Conservation (phyloP, 1,140 invertebrate genomes). For the Anadara kagoshimensis region DNA sequence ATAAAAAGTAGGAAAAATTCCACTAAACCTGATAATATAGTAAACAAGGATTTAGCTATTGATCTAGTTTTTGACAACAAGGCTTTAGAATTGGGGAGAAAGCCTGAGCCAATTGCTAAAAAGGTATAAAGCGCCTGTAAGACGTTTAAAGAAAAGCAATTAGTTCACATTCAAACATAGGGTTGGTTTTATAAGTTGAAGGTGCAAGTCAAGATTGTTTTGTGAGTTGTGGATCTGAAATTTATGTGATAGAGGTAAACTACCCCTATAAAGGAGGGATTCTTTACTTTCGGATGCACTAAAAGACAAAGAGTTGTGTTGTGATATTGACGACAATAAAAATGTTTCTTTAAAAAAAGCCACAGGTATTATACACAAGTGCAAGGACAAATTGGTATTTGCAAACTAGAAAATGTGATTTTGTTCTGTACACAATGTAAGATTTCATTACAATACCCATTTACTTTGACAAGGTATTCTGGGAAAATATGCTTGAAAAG, state of each 20-base stretch:
- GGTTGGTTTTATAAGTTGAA: neutral
- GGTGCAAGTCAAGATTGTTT: conserved; percentile 17
- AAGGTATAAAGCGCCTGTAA: conserved; percentile 1
- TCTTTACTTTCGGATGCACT: neutral
- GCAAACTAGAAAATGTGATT: too few species aligned
- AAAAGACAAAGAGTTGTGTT: neutral
- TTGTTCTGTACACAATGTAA: too few species aligned
- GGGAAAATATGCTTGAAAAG: too few species aligned
- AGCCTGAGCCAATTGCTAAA: conserved; percentile 23
- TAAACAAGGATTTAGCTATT: conserved; percentile 1
- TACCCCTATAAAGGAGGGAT: conserved; percentile 7
- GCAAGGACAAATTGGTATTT: too few species aligned
- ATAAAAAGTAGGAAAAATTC: conserved; percentile 13
- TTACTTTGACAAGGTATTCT: too few species aligned
- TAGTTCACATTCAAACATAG: neutral
- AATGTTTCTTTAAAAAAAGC: too few species aligned
- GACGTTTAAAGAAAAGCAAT: conserved; percentile 18
- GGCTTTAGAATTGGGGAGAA: conserved; percentile 21
- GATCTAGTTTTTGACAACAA: neutral
- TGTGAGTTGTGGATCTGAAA: neutral
- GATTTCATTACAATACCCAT: too few species aligned
- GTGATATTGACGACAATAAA: neutral
- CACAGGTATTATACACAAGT: too few species aligned
- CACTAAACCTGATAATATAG: conserved; percentile 3
- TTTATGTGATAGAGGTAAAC: conserved; percentile 4